phyloP scores from a whole-genome alignment of 1,140 invertebrate species.

The Caenorhabditis latens region DNA sequence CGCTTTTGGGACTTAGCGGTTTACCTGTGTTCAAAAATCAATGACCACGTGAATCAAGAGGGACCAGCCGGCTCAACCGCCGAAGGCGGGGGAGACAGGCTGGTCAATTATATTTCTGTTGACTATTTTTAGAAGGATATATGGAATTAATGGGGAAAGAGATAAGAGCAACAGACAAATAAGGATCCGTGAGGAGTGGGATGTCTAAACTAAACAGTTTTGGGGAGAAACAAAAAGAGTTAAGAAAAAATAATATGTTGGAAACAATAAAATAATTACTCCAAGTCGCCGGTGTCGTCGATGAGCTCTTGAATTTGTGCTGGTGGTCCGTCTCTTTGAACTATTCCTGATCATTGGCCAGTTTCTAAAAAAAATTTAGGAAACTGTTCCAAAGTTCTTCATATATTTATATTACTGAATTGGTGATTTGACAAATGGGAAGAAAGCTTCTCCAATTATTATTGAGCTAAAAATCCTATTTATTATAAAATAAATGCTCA shows the following conservation, averaged over 20 bases:
- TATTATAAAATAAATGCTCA: slow-evolving; percentile 16
- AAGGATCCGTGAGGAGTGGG: slow-evolving; percentile 29
- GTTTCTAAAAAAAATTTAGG: too few relatives aligned
- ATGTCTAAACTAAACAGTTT: slow-evolving; percentile 22
- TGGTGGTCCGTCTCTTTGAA: slow-evolving; percentile 52
- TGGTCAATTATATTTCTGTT: too few relatives aligned
- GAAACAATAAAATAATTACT: slow-evolving; percentile 43
- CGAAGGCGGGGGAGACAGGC: too few relatives aligned
- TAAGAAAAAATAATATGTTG: neutral
- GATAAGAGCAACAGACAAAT: slow-evolving; percentile 49
- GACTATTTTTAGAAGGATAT: too few relatives aligned
- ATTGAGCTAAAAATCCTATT: too few relatives aligned
- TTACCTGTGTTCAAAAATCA: too few relatives aligned
- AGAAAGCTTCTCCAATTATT: neutral
- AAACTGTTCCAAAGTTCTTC: too few relatives aligned
- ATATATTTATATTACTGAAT: too few relatives aligned
- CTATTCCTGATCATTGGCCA: neutral
- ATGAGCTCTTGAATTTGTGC: slow-evolving; percentile 61
- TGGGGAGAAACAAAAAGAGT: neutral
- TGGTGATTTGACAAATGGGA: too few relatives aligned
- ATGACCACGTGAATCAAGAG: too few relatives aligned
- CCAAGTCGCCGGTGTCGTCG: slow-evolving; percentile 62
- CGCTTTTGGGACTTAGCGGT: too few relatives aligned
- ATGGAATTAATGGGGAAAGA: neutral
- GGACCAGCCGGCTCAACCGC: too few relatives aligned